Conservation (phyloP, 2,797 vertebrate species). For the Benthosema pterotum region DNA sequence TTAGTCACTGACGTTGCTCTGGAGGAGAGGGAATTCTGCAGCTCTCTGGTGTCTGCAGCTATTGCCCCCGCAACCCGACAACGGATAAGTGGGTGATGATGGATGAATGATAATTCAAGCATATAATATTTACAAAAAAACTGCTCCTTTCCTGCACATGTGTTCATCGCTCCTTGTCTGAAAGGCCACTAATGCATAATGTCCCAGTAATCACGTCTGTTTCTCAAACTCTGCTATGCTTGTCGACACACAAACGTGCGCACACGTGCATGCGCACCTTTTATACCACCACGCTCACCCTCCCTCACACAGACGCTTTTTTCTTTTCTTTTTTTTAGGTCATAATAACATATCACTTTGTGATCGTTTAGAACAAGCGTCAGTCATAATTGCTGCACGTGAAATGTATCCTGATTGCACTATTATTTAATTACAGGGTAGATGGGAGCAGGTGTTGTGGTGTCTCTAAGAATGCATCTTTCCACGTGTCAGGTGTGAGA, state of each 20-base stretch:
- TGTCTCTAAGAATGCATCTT: constrained; percentile 39
- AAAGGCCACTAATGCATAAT: no score
- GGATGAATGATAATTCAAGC: no score
- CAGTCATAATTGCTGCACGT: constrained; percentile 70
- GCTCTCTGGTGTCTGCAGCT: no score
- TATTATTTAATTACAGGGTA: constrained; percentile 80
- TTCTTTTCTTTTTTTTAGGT: constrained; percentile 27
- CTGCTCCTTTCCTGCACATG: no score
- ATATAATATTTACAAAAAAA: no score
- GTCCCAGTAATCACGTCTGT: no score
- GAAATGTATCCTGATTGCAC: constrained; percentile 76
- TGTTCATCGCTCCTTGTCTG: no score
- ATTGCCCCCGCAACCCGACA: no score
- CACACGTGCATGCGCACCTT: constrained; percentile 40
- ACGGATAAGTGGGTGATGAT: no score
- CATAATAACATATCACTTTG: constrained; percentile 72
- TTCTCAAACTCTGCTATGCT: no score
- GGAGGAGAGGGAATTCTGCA: no score
- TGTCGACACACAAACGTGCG: constrained; percentile 10
- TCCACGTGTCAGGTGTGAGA: neutral
- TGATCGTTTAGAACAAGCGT: constrained; percentile 73
- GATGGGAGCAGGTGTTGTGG: constrained; percentile 79
- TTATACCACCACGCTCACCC: constrained; percentile 9
- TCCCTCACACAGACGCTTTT: constrained; percentile 16
- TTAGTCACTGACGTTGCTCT: no score